Evolutionary conservation across 2,113 vertebrate genomes (phyloP), one percentile per base, ranked within the genome.

Genomic region (Varanus salvator): DNA sequence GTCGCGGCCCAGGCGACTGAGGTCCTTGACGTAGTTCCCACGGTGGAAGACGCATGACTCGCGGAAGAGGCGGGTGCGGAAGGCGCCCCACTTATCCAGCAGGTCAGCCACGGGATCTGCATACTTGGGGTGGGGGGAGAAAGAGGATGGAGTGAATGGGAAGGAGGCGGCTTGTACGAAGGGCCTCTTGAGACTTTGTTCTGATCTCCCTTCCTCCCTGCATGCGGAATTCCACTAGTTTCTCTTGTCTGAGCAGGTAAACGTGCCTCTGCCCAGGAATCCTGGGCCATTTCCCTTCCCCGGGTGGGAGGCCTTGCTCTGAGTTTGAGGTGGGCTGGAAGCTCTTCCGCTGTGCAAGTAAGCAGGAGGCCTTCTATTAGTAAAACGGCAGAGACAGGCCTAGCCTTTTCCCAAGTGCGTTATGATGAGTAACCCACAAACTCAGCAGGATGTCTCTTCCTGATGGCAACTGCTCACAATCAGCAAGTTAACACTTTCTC

Each of bases 1-100:
- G 95, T 99, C 99, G 0, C 99, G 96, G 91, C 99, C 99, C 93
- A 99, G 95, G 64, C 98, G 98, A 96, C 99, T 99, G 95, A 99
- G 97, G 92, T 99, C 99, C 95, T 99, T 99, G 5, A 99, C 99
- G 0, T 99, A 99, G 96, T 99, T 99, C 76, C 99, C 99, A 0
- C 97, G 98, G 93, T 99, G 99, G 96, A 99, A 99, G 89, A 99
- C 99, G 0, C 99, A 99, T 0, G 99, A 98, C 91, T 99, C 99
- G 19, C 99, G 97, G 94, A 99, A 99, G 34, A 99, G 98, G 0
- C 99, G 98, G 21, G 97, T 97, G 1, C 97, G 97, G 93, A 99
- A 99, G 38, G 98, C 98, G 0, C 98, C 98, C 97, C 98, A 98
- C 90, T 99, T 98, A 95, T 99, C 99, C 98, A 99, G 93, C 91